Evolutionary conservation across 2,113 vertebrate species (phyloP).

Genomic region (Podiceps cristatus): DNA sequence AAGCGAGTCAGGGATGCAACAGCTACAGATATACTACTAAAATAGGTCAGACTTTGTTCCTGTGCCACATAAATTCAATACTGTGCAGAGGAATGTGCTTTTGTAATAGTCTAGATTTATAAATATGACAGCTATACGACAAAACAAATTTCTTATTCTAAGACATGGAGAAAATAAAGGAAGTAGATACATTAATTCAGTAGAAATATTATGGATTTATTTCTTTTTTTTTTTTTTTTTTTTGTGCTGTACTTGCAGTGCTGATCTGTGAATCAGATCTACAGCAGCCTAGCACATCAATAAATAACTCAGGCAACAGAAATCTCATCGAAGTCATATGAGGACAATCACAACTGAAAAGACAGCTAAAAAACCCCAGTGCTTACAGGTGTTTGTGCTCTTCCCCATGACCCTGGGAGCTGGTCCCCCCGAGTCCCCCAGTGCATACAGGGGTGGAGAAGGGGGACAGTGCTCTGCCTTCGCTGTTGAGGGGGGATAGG

Average conservation of each 20-base stretch:
- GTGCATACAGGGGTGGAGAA: not conserved
- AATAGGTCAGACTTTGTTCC: accelerated
- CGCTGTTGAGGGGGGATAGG: not conserved
- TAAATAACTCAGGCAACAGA: not conserved
- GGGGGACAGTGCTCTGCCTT: not conserved
- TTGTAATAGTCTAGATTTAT: not conserved
- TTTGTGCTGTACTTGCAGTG: not conserved
- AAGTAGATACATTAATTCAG: not conserved
- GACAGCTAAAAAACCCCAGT: not conserved
- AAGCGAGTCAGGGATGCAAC: not conserved
- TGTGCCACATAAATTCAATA: not conserved
- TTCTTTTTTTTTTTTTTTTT: not conserved
- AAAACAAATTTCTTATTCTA: not conserved
- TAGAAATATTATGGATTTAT: not conserved
- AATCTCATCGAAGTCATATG: not conserved
- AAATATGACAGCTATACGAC: not conserved
- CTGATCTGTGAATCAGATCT: not conserved
- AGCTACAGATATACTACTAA: not conserved
- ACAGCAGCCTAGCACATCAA: not conserved
- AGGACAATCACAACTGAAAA: not conserved
- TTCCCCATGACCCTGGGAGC: not conserved
- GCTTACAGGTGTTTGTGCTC: not conserved
- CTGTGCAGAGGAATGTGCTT: not conserved
- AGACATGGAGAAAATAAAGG: not conserved
- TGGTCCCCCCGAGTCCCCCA: accelerated